Conservation (phyloP, 2,113 vertebrate species). For the Stictonetta naevosa region DNA sequence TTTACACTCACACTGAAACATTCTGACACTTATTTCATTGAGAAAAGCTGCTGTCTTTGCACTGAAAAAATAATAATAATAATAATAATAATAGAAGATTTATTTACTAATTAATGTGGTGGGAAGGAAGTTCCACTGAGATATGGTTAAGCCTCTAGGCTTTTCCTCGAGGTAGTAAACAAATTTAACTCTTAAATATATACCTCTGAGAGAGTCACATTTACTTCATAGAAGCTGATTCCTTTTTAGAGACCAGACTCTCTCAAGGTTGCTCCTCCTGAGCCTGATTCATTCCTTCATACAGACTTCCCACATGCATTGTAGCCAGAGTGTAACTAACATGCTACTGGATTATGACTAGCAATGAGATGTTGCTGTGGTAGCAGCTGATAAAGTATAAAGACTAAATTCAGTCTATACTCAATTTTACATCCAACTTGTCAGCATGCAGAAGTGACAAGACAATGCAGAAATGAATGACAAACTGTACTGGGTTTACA, state of each 20-base stretch:
- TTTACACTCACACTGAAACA: neutral
- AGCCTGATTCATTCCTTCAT: neutral
- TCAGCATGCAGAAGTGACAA: neutral
- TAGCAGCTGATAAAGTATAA: neutral
- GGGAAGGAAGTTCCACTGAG: neutral
- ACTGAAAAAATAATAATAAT: neutral
- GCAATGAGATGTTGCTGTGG: neutral
- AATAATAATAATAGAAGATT: neutral
- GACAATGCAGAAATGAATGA: neutral
- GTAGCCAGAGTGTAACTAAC: neutral
- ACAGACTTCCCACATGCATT: neutral
- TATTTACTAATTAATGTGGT: neutral
- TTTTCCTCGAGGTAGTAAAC: neutral
- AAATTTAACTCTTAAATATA: neutral
- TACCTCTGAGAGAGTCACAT: no score
- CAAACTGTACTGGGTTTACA: neutral
- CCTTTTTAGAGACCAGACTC: neutral
- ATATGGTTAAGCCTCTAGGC: neutral
- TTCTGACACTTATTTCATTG: neutral
- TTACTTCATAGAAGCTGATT: neutral
- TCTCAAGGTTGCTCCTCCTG: neutral
- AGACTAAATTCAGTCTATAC: neutral
- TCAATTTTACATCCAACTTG: neutral
- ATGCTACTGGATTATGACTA: neutral
- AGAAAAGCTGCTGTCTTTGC: neutral